Percentiles rank a stretch among this genome's conserved stretches.
Conservation (phyloP, 1,140 invertebrate genomes). For the Drosophila azteca region DNA sequence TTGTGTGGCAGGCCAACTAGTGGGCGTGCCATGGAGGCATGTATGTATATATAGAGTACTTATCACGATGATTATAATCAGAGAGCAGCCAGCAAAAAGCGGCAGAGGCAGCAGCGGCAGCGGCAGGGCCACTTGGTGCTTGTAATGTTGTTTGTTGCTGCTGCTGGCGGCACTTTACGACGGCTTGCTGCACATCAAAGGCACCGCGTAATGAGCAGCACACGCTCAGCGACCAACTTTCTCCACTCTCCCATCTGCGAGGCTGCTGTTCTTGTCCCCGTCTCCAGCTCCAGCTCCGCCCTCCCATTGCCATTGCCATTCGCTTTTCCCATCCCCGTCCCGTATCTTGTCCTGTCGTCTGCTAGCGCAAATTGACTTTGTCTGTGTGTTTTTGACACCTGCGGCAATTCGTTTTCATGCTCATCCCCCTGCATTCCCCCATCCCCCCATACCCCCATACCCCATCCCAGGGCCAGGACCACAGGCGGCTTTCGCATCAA, state of each 20-base stretch:
- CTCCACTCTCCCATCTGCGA: background rate
- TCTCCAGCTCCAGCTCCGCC: background rate
- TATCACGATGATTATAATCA: constrained; percentile 77
- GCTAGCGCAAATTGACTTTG: constrained; percentile 77
- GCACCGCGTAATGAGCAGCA: constrained; percentile 79
- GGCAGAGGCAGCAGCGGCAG: constrained; percentile 28
- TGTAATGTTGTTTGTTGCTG: constrained; percentile 68
- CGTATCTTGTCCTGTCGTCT: constrained; percentile 42
- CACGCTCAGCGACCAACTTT: constrained; percentile 39
- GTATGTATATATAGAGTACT: constrained; percentile 47
- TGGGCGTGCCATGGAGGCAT: constrained; percentile 31
- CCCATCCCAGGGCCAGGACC: background rate
- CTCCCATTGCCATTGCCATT: background rate
- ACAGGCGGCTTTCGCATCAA: constrained; percentile 67
- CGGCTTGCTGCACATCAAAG: constrained; percentile 79
- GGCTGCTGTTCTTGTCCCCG: too few species aligned
- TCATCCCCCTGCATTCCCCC: constrained; percentile 11
- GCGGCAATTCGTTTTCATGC: constrained; percentile 73
- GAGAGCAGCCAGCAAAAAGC: constrained; percentile 37
- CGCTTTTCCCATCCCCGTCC: background rate
- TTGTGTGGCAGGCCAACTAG: constrained; percentile 44
- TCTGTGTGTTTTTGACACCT: constrained; percentile 81
- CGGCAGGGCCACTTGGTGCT: constrained; percentile 71
- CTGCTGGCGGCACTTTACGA: constrained; percentile 71
- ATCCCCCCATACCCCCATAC: background rate